Conservation (phyloP, 2,888 invertebrate genomes). For the Rugalucina vietnamica region DNA sequence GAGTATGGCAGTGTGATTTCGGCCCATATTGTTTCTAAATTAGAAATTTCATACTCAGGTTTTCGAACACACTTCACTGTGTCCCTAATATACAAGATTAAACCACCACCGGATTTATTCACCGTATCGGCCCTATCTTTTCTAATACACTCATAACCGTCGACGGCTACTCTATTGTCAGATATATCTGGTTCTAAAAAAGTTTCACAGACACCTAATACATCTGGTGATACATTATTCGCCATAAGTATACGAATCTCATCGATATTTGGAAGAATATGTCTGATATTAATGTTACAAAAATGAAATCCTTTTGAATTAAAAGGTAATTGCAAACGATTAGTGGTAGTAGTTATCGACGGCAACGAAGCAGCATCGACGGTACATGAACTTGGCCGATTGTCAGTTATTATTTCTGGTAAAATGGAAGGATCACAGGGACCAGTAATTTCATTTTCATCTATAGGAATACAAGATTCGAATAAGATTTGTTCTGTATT, state of each 20-base stretch:
- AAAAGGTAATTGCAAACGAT: neutral
- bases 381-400: neutral
- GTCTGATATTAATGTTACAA: neutral
- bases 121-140: conserved; percentile 1
- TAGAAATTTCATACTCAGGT: neutral
- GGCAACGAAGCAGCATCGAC: neutral
- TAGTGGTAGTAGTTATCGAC: neutral
- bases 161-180: neutral
- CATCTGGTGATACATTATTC: neutral
- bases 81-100: neutral
- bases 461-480: neutral
- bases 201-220: neutral
- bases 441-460: neutral
- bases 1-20: neutral
- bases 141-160: neutral
- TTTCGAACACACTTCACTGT: neutral
- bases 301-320: neutral
- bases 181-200: conserved; percentile 1
- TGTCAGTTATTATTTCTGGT: neutral
- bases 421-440: neutral
- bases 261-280: neutral
- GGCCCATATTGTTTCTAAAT: conserved; percentile 9
- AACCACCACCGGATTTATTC: conserved; percentile 1
- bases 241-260: neutral
- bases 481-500: neutral